Conservation (phyloP, 2,797 vertebrate genomes). For the Dicrostonyx torquatus region DNA sequence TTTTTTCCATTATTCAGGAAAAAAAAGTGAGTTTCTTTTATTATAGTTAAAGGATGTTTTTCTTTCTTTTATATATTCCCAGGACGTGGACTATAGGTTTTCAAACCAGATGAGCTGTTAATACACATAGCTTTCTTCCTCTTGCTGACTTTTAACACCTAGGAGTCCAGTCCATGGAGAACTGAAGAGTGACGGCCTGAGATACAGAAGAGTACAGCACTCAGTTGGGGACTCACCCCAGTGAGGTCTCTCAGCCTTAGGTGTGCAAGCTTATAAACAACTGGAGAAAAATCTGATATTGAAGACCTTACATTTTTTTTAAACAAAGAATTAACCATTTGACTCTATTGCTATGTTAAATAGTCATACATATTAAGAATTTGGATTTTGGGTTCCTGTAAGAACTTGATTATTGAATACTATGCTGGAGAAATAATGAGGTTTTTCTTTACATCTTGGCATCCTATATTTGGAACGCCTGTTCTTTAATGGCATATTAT, state of each 20-base stretch:
- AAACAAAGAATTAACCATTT: background rate
- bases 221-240: background rate
- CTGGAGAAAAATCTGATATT: background rate
- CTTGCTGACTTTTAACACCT: background rate
- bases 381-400: background rate
- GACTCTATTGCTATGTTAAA: background rate
- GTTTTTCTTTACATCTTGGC: background rate
- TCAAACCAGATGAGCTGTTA: background rate
- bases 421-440: background rate
- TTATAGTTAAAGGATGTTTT: background rate
- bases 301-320: background rate
- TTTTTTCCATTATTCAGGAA: background rate
- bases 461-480: background rate
- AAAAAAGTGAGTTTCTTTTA: background rate
- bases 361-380: conserved; percentile 8
- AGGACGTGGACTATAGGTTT: background rate
- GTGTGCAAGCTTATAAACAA: background rate
- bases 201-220: background rate
- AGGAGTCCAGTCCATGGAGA: background rate
- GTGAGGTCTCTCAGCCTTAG: background rate
- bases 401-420: background rate
- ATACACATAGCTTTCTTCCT: background rate
- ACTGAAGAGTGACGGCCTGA: background rate
- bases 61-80: background rate
- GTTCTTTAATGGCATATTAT: background rate